A percentile compares a stretch with the other conserved stretches of the same genome.
Conservation (phyloP, 2,113 vertebrate species). For the Petrocephalus zakoni region DNA sequence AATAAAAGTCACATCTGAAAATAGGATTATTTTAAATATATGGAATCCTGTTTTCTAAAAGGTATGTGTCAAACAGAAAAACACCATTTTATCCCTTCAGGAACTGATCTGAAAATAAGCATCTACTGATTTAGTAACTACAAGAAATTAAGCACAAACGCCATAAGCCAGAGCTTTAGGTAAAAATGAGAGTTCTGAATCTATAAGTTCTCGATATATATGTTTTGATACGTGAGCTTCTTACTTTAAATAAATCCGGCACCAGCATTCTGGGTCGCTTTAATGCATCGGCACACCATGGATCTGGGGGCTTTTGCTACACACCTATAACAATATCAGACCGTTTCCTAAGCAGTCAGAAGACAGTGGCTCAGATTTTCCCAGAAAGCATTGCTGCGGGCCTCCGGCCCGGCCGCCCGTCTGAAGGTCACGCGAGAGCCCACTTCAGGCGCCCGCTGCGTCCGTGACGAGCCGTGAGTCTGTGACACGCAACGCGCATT, state of each 20-base stretch:
- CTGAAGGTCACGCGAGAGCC: background rate
- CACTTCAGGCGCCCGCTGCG: background rate
- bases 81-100: background rate
- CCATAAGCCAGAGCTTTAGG: background rate
- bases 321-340: background rate
- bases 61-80: background rate
- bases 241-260: background rate
- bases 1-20: background rate
- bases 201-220: background rate
- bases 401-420: background rate
- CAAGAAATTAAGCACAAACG: background rate
- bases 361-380: background rate
- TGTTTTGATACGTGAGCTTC: background rate
- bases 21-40: background rate
- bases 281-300: background rate
- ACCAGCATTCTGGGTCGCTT: background rate
- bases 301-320: background rate
- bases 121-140: background rate
- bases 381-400: background rate
- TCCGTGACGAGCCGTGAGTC: background rate
- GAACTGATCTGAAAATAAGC: background rate
- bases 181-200: background rate
- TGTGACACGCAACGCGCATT: background rate
- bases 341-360: background rate
- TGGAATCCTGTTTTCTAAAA: background rate